These are phyloP conservation scores for Scaptomyza montana DNA, from an alignment of 1,140 invertebrate species.

Conservation along the genomic window DNA sequence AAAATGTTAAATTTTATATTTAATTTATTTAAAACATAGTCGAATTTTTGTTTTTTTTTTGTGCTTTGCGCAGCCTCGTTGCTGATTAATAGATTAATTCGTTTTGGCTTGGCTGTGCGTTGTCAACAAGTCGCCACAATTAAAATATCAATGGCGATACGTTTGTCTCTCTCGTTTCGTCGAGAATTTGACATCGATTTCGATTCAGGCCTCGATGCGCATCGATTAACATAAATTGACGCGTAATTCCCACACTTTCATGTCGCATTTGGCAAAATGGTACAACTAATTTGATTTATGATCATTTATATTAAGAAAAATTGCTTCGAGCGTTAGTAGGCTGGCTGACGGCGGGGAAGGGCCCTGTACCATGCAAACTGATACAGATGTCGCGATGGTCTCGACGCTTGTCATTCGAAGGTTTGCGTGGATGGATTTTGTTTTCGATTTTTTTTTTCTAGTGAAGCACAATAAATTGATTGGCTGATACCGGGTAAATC, in stretches of 20 bases:
- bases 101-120: conserved; percentile 36
- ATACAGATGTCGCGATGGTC: conserved; percentile 43
- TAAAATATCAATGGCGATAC: conserved; percentile 71
- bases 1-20: neutral
- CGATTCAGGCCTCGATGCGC: conserved; percentile 27
- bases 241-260: conserved; percentile 76
- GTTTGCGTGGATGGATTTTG: neutral
- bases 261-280: conserved; percentile 76
- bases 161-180: conserved; percentile 5
- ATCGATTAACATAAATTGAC: conserved; percentile 72
- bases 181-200: conserved; percentile 37
- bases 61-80: conserved; percentile 60
- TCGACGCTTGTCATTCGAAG: conserved; percentile 9
- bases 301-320: conserved; percentile 69
- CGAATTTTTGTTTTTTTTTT: conserved; percentile 8
- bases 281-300: conserved; percentile 78
- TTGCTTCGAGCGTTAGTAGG: conserved; percentile 34
- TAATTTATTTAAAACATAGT: conserved; percentile 3
- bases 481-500: too few relatives aligned
- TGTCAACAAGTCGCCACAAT: conserved; percentile 75
- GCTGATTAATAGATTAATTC: conserved; percentile 75
- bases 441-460: neutral
- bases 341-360: neutral
- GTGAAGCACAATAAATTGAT: too few relatives aligned
- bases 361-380: neutral